Evolutionary conservation across 37 sponge, comb jelly and placozoan genomes (phyloP).

Genomic region (Geodia barretti): DNA sequence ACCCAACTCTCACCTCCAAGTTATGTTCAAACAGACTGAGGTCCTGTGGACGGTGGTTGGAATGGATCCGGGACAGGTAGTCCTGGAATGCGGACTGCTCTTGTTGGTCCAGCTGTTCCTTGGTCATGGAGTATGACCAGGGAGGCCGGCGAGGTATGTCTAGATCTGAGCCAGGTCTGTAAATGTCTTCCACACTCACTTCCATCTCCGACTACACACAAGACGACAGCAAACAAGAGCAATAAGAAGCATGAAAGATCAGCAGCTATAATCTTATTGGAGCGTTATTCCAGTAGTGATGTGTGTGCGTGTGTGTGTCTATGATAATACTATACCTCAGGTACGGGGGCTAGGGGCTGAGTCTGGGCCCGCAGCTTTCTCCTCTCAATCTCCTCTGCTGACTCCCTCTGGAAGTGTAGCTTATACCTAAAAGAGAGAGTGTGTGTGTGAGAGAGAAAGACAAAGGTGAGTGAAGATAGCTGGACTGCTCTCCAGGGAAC

Average conservation of each 20-base stretch:
- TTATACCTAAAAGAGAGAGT: constrained; percentile 47
- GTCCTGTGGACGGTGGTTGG: constrained; percentile 26
- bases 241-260: neutral
- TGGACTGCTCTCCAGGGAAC: neutral
- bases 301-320: neutral
- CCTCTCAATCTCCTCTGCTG: constrained; percentile 56
- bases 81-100: constrained; percentile 66
- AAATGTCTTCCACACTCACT: constrained; percentile 71
- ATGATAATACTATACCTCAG: constrained; percentile 47
- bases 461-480: no score
- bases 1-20: constrained; percentile 92
- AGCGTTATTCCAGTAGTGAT: no score
- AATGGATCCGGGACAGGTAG: constrained; percentile 69
- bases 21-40: constrained; percentile 96
- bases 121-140: constrained; percentile 73
- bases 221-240: neutral
- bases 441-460: neutral
- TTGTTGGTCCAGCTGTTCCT: constrained; percentile 55
- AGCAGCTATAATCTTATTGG: no score
- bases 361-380: constrained; percentile 65
- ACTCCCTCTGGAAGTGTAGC: constrained; percentile 76
- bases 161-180: constrained; percentile 68
- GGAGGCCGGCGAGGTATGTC: constrained; percentile 87
- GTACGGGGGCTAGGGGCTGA: constrained; percentile 38
- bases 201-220: constrained; percentile 48